Conservation (phyloP, 2,888 invertebrate species). For the Elysia crispata region DNA sequence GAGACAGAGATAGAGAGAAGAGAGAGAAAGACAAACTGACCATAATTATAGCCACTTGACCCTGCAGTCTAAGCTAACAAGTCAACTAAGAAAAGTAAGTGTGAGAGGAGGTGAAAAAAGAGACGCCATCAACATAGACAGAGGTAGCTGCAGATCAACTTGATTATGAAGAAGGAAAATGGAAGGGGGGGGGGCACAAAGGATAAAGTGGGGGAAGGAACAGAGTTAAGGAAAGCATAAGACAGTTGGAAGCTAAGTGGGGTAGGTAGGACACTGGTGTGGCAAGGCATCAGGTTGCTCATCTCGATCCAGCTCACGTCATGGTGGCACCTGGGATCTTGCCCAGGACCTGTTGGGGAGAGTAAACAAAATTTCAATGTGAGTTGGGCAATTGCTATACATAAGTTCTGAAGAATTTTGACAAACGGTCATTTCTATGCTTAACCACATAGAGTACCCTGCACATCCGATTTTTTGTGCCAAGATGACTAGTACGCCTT, state of each 20-base stretch:
- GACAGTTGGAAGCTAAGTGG: too few relatives aligned
- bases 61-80: too few relatives aligned
- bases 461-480: too few relatives aligned
- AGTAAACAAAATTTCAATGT: background rate
- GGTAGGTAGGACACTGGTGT: too few relatives aligned
- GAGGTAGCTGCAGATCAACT: too few relatives aligned
- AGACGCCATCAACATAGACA: too few relatives aligned
- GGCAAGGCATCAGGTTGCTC: background rate
- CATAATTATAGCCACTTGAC: too few relatives aligned
- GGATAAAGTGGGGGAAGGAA: background rate
- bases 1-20: slow-evolving; percentile 12
- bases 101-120: background rate
- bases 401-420: background rate
- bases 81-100: too few relatives aligned
- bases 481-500: too few relatives aligned
- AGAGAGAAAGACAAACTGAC: background rate
- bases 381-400: background rate
- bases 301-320: background rate
- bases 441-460: too few relatives aligned
- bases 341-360: slow-evolving; percentile 59
- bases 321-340: slow-evolving; percentile 61
- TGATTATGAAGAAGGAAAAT: too few relatives aligned
- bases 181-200: background rate
- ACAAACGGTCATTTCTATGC: too few relatives aligned
- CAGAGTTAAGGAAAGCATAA: background rate